Base-by-base conservation (phyloP, 1,140 invertebrate species). In the Scylla paramamosain region DNA sequence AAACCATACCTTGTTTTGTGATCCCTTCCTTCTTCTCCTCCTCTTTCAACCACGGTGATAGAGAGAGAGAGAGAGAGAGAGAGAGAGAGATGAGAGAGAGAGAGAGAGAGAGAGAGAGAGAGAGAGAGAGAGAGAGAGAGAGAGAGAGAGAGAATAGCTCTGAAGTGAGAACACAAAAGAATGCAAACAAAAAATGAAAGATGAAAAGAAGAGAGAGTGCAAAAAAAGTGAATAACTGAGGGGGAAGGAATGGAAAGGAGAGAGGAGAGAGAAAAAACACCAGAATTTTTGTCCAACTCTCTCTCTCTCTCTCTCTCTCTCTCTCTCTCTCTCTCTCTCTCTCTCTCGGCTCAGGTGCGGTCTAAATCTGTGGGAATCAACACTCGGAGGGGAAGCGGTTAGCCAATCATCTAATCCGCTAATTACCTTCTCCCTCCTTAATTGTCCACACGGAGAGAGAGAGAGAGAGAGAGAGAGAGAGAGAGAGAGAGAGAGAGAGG, bases 391-490 rank as follows among this genome's bases (percentile, higher is more conserved):
- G 10, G 8, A 77, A 77, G 6, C 6, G 8, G n/a, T 77, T n/a
- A n/a, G 67, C 67, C 6, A 77, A 77, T 77, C n/a, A n/a, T n/a
- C 0, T 77, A 77, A 77, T 77, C 67, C 67, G 1, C 67, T n/a
- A 77, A 77, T 77, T n/a, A 77, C 67, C 67, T 77, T 77, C n/a
- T 77, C n/a, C 67, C 67, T 77, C 16, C 4, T 77, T n/a, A 77
- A n/a, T 77, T 25, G 67, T n/a, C 67, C 25, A n/a, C n/a, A 20
- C 12, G 67, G 67, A 77, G 67, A 77, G 67, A 77, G 67, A 77
- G 67, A 77, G 67, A 77, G 67, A 77, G 67, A 77, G 67, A 77
- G 67, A 77, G 67, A 77, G 67, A 77, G 67, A 77, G 67, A 77
- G 67, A 77, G 67, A 77, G 67, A 77, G 67, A 77, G 67, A 77